A percentile compares a stretch with the other conserved stretches of the same genome.
Evolutionary conservation across 2,797 vertebrate genomes (phyloP).

Genomic region (Amphiprion clarkii): DNA sequence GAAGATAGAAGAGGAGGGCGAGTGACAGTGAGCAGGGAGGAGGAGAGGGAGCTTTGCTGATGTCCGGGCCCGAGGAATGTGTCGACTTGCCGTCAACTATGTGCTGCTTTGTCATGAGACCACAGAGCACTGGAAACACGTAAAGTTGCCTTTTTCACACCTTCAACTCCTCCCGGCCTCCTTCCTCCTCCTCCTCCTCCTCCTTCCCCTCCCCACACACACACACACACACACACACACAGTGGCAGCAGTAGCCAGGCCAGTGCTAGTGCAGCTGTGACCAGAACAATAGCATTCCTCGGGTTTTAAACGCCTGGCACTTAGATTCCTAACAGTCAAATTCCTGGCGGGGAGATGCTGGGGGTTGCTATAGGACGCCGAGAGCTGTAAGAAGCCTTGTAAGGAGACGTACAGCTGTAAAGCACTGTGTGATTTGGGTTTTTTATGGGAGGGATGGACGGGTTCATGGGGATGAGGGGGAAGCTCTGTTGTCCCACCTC

Average conservation of each 20-base stretch:
- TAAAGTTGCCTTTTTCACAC: conserved; percentile 80
- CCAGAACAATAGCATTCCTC: conserved; percentile 84
- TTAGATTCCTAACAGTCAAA: conserved; percentile 83
- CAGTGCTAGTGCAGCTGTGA: conserved; percentile 78
- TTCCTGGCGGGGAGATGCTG: conserved; percentile 71
- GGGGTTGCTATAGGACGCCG: conserved; percentile 73
- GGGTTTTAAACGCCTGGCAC: conserved; percentile 80
- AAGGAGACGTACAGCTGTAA: conserved; percentile 72
- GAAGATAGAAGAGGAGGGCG: neutral
- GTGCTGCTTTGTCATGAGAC: conserved; percentile 76
- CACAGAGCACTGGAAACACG: conserved; percentile 65
- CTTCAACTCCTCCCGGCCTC: conserved; percentile 64
- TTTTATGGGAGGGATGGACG: conserved; percentile 63
- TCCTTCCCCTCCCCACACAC: neutral
- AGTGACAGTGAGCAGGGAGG: conserved; percentile 4
- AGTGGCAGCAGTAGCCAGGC: conserved; percentile 67
- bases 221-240: conserved; percentile 46
- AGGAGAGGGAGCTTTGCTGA: conserved; percentile 41
- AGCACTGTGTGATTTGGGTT: conserved; percentile 64
- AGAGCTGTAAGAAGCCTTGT: conserved; percentile 65
- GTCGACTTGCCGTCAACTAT: conserved; percentile 81
- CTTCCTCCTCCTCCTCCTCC: conserved; percentile 28
- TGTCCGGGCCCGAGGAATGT: conserved; percentile 77
- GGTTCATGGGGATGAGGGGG: conserved; percentile 13
- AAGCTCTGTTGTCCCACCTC: conserved; percentile 46